phyloP scores from a whole-genome alignment of 2,888 invertebrate genomes.

The Dryadula phaetusa region DNA sequence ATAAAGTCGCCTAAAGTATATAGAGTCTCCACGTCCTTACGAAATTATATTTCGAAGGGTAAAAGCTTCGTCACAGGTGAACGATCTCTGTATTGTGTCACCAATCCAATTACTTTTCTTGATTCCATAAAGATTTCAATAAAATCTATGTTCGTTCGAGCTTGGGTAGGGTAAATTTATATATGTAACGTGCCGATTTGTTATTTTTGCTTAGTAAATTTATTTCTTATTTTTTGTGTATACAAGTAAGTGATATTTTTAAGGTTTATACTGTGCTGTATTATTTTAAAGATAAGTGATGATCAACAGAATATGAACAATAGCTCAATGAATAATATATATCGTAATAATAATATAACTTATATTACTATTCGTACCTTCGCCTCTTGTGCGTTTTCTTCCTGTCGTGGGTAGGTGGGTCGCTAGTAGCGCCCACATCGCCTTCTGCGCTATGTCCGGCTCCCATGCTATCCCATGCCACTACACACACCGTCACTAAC shows the following conservation, averaged over 20 bases:
- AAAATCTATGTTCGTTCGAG: conserved; percentile 9
- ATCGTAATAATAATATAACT: too few relatives aligned
- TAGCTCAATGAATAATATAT: too few relatives aligned
- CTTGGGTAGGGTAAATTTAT: conserved; percentile 1
- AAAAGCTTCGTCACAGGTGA: conserved; percentile 14
- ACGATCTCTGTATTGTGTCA: conserved; percentile 6
- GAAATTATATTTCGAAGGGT: conserved; percentile 15
- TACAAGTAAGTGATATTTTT: neutral
- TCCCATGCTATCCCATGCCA: conserved; percentile 81
- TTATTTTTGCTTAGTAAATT: neutral
- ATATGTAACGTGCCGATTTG: neutral
- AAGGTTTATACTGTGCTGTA: too few relatives aligned
- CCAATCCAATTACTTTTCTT: conserved; percentile 20
- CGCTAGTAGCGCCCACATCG: conserved; percentile 79
- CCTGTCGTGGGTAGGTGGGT: conserved; percentile 76
- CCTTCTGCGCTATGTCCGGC: conserved; percentile 82
- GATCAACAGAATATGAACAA: too few relatives aligned
- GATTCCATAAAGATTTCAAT: conserved; percentile 13
- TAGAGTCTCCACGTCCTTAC: neutral
- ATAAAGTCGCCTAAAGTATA: neutral
- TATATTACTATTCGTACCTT: conserved; percentile 64
- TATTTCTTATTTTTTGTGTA: neutral
- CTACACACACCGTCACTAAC: conserved; percentile 77
- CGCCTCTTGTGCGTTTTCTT: conserved; percentile 73
- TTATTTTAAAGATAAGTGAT: too few relatives aligned